Base-by-base conservation (phyloP, 92 coral and sea anemone species). In the Epizoanthus rinbou region DNA sequence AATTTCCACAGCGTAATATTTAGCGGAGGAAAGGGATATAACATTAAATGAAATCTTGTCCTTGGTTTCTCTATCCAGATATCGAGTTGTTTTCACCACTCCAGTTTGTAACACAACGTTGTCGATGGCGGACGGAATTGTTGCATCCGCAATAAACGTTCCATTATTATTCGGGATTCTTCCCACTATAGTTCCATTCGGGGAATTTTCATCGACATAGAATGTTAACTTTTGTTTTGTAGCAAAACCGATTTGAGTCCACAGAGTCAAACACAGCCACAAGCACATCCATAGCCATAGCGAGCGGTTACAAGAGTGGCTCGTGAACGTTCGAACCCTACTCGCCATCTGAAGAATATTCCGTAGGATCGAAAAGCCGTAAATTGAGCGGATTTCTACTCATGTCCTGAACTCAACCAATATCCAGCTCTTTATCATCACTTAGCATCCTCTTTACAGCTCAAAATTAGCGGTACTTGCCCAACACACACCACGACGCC, bases 141-240 rank as follows among this genome's bases (percentile, higher is more conserved):
- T 17, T 14, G 19, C 14, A 0, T 82, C 0, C 4, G 1, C 0
- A 8, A 67, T 35, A 53, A 65, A 59, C 14, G 65, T 15, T 68
- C 60, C 75, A 59, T 69, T 58, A 57, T 85, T 75, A n/a, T 41
- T 73, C 43, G 93, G 69, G 33, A 94, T 52, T 33, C 57, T 80
- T 22, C 99, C 99, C 81, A 97, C 95, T 69, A 53, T 64, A 21
- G 98, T 88, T 70, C 93, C 94, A 24, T 58, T 84, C 14, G 98
- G 97, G 5, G 72, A 53, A 65, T 94, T 95, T 90, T 97, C 99
- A 74, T 84, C 78, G 85, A 97, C 85, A 64, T 73, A 86, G 85
- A 92, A 97, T n/a, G 74, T 59, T 33, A 62, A 78, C 43, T 52
- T 66, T 19, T 24, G 67, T 22, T 21, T 75, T 79, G 90, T 65